Evolutionary conservation across 2,797 vertebrate species (phyloP), one percentile per base, ranked within the genome.

Genomic region (Microctenopoma lineatum): DNA sequence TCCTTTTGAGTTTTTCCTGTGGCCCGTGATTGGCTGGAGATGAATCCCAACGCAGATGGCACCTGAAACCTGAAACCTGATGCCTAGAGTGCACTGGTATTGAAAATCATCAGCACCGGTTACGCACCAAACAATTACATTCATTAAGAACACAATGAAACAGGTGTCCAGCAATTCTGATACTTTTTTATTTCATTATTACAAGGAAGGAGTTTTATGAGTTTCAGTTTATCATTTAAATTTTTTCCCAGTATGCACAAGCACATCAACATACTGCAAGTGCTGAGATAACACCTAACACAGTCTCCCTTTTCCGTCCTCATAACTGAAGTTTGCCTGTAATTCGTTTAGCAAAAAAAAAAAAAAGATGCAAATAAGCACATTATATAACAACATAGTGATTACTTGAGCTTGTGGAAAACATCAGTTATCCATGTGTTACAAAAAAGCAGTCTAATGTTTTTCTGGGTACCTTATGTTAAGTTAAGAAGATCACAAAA

Each of bases 51-150:
- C 41, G 54, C 69, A 75, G 69, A 79, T 68, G 64, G 57, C 66
- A 65, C 64, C 61, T 62, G 79, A 75, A 85, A 83, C 55, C 53
- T 47, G 56, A 80, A 85, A 83, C 55, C 53, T 47, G 56, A 80
- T 44, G 47, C 68, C 58, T 66, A 52, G 76, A 81, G 70, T 57
- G 50, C 57, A 65, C 41, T 38, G 45, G 54, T 57, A 75, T 80
- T 80, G 58, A 59, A 64, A 71, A 55, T 61, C 58, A 78, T 75
- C 44, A 16, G 51, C 14, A 3, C 26, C 34, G 45, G 54, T 57
- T 50, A 34, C 38, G 66, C 46, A 61, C 58, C 57, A 53, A 70
- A 59, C 53, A 47, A 21, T 21, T 21, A 21, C 21, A 21, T 21
- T 21, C 21, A 21, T 21, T 21, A 21, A 21, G 21, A 21, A 21